These are phyloP conservation scores for Peromyscus leucopus DNA, from an alignment of 2,113 vertebrate species.

Conservation along the genomic window DNA sequence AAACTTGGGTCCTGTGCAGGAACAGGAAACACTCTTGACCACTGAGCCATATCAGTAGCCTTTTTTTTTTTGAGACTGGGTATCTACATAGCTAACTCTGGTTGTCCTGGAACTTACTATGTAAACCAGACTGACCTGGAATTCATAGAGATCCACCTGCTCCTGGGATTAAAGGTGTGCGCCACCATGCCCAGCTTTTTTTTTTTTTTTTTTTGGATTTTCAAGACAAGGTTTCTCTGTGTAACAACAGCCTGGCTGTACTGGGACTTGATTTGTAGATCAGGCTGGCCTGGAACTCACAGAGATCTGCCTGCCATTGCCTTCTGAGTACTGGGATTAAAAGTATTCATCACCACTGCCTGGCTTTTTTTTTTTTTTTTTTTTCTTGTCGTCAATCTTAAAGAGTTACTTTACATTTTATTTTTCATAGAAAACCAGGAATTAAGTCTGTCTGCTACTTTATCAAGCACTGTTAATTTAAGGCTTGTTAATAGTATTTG, in stretches of 20 bases:
- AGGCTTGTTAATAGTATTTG: background rate
- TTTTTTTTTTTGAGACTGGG: too few species aligned
- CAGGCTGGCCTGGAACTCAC: background rate
- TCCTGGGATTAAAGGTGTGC: background rate
- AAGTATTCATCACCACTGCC: background rate
- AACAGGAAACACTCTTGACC: background rate
- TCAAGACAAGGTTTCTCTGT: background rate
- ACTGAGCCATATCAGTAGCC: too few species aligned
- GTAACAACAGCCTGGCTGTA: background rate
- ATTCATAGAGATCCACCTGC: too few species aligned
- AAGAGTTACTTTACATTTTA: background rate
- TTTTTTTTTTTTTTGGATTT: background rate
- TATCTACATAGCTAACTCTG: too few species aligned
- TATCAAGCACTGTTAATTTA: background rate
- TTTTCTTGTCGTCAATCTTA: background rate
- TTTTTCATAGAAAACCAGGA: background rate
- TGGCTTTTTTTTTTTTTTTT: background rate
- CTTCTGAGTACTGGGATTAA: background rate
- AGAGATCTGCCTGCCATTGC: background rate
- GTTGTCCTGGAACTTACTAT: too few species aligned
- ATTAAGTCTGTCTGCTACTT: background rate
- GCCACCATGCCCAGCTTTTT: background rate
- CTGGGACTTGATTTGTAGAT: background rate
- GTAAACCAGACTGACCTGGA: too few species aligned
- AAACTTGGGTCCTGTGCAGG: background rate